phyloP scores from a whole-genome alignment of 2,888 invertebrate genomes.

The Shargacucullia verbasci region DNA sequence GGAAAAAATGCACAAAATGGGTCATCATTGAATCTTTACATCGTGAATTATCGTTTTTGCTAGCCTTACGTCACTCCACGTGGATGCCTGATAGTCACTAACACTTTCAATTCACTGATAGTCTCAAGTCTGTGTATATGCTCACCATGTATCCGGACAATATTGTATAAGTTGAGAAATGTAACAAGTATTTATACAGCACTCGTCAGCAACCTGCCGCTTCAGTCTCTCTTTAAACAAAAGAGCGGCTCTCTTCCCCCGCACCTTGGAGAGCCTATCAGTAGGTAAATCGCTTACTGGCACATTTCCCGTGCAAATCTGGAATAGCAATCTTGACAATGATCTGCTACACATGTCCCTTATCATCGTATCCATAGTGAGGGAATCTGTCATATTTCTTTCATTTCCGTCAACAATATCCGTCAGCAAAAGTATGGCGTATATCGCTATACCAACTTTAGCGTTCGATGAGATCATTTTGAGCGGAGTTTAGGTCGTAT shows the following conservation, averaged over 20 bases:
- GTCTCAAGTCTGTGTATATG: constrained; percentile 17
- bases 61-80: constrained; percentile 32
- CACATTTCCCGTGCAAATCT: constrained; percentile 71
- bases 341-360: constrained; percentile 71
- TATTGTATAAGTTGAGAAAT: constrained; percentile 77
- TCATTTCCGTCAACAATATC: constrained; percentile 64
- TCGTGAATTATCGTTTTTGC: constrained; percentile 35
- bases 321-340: constrained; percentile 67
- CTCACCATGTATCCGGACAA: constrained; percentile 81
- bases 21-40: constrained; percentile 32
- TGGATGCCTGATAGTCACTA: constrained; percentile 31
- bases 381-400: constrained; percentile 22
- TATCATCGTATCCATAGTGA: constrained; percentile 68
- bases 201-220: constrained; percentile 74
- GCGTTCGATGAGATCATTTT: constrained; percentile 69
- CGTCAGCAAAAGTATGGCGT: constrained; percentile 64
- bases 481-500: constrained; percentile 58
- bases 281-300: constrained; percentile 64
- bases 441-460: constrained; percentile 66
- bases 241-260: constrained; percentile 71
- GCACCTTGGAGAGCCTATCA: constrained; percentile 61
- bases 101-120: constrained; percentile 44
- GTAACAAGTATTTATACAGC: constrained; percentile 75
- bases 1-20: constrained; percentile 35
- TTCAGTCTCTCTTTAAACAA: constrained; percentile 68